Base-by-base conservation (phyloP, 2,888 invertebrate genomes). In the Acronicta alni region DNA sequence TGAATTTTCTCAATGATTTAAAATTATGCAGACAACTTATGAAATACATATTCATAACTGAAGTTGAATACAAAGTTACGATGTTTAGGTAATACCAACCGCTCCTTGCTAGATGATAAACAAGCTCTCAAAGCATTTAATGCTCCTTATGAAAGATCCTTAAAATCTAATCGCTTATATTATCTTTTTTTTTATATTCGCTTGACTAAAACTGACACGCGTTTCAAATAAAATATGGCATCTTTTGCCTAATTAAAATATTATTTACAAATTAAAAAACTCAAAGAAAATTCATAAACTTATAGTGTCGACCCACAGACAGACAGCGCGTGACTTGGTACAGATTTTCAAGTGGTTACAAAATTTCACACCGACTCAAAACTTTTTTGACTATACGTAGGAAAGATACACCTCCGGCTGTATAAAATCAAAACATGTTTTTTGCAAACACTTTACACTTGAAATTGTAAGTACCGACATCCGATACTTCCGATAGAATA, bases 191-290 rank as follows among this genome's bases (percentile, higher is more conserved):
- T 30, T 35, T 67, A 74, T 64, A 77, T 57, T 67, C 62, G 57
- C 42, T 51, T 75, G 75, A 75, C 75, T 75, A 75, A 60, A 55
- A 46, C 47, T 60, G 68, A 37, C 73, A 66, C 61, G 57, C 55
- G 52, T 58, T 45, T 41, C 43, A 65, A 67, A 77, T 52, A 48
- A 46, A 75, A 75, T 68, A 75, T 77, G 76, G 68, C 70, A 57
- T 61, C 49, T 56, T 43, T 63, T 66, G 67, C 78, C 64, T 47
- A 65, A 57, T 63, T 20, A 69, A 78, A 73, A 67, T 72, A 69
- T 68, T 76, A 76, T 76, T 54, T 76, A 76, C 76, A 76, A 57
- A 55, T 54, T 20, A 48, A 45, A 35, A 52, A 47, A 45, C 56
- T 53, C 17, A 38, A 42, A 57, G 38, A 45, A 57, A 56, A 43